Percentiles rank a stretch among this genome's conserved stretches.
Evolutionary conservation across 2,797 vertebrate species (phyloP).

Genomic region (Menidia menidia): DNA sequence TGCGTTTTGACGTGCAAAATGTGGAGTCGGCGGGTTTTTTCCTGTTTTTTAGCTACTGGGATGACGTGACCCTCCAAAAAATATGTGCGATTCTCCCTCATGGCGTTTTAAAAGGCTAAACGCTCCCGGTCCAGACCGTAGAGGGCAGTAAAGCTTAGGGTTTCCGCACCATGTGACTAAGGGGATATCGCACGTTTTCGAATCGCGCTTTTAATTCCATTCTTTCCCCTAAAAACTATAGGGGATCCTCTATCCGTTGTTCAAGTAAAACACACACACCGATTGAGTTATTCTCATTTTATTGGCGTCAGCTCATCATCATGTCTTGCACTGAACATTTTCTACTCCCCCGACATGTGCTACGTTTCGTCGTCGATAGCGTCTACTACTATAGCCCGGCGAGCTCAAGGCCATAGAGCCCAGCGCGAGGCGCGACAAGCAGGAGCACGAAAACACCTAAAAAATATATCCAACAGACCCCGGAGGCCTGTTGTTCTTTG

Average conservation of each 20-base stretch:
- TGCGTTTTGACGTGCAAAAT: background rate
- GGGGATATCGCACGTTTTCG: background rate
- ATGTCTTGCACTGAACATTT: conserved; percentile 26
- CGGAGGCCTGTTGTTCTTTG: conserved; percentile 39
- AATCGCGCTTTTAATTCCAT: no score
- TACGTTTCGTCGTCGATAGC: conserved; percentile 28
- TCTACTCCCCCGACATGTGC: conserved; percentile 20
- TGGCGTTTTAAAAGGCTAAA: conserved; percentile 21
- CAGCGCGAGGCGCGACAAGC: conserved; percentile 42
- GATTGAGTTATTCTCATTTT: conserved; percentile 56
- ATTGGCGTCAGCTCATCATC: conserved; percentile 64
- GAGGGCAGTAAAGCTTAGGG: background rate
- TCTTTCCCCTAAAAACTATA: no score
- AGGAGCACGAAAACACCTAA: conserved; percentile 42
- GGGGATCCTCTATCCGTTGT: no score
- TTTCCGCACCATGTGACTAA: background rate
- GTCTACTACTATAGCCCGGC: conserved; percentile 30
- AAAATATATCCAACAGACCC: conserved; percentile 40
- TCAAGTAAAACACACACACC: background rate
- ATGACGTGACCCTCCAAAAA: background rate
- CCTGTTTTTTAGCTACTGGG: background rate
- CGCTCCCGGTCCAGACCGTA: background rate
- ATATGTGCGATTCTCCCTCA: conserved; percentile 4
- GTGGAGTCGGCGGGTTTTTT: conserved; percentile 30
- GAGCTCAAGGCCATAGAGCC: conserved; percentile 19